phyloP scores from a whole-genome alignment of 2,888 invertebrate species.

The Selenia dentaria region DNA sequence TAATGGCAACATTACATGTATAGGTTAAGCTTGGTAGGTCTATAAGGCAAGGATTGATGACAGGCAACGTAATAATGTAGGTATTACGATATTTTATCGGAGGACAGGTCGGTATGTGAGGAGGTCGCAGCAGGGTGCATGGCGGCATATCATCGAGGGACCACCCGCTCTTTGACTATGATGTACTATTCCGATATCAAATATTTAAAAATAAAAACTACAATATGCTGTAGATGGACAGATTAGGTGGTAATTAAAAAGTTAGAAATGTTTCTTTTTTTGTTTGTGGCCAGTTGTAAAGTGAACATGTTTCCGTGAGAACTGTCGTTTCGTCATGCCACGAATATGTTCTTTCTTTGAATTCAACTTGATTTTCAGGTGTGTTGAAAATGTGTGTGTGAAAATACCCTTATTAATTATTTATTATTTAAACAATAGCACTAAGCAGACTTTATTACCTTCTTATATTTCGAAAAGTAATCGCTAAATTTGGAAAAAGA shows the following conservation, averaged over 20 bases:
- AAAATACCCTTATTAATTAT: too few relatives aligned
- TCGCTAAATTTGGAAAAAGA: too few relatives aligned
- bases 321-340: constrained; percentile 11
- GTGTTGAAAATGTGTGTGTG: too few relatives aligned
- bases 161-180: constrained; percentile 61
- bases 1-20: too few relatives aligned
- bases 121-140: constrained; percentile 57
- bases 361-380: too few relatives aligned
- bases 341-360: too few relatives aligned
- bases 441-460: too few relatives aligned
- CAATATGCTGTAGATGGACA: constrained; percentile 31
- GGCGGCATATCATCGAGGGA: constrained; percentile 52
- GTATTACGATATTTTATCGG: constrained; percentile 45
- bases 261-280: constrained; percentile 24
- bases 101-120: constrained; percentile 56
- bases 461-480: too few relatives aligned
- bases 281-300: constrained; percentile 19
- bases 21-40: constrained; percentile 8
- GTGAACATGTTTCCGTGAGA: constrained; percentile 20
- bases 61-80: constrained; percentile 31
- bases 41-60: constrained; percentile 37
- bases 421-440: too few relatives aligned
- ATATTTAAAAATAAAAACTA: constrained; percentile 30
- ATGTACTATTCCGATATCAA: constrained; percentile 39
- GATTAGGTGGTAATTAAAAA: constrained; percentile 40